phyloP scores from a whole-genome alignment of 2,113 vertebrate species.

The Dicerorhinus sumatrensis region DNA sequence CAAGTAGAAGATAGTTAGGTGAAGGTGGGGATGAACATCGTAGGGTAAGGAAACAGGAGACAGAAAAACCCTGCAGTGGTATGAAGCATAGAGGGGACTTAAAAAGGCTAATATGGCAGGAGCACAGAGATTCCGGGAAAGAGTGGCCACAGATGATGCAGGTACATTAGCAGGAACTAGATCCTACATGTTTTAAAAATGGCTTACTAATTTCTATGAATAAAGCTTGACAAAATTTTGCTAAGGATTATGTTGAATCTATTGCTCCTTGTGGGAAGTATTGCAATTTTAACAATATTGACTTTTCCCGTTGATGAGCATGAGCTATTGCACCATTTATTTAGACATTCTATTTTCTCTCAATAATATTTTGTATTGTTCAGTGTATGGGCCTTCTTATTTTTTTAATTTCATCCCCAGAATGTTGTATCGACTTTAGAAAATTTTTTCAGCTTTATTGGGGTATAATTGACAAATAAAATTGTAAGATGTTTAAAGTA shows the following conservation, averaged over 20 bases:
- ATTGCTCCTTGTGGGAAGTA: background rate
- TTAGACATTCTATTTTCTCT: background rate
- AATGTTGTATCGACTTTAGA: background rate
- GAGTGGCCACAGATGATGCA: background rate
- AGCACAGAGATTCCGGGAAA: background rate
- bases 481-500: background rate
- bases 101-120: background rate
- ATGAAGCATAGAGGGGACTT: background rate
- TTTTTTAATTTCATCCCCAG: background rate
- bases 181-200: background rate
- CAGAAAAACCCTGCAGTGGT: background rate
- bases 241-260: background rate
- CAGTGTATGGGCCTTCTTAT: background rate
- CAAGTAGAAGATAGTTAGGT: background rate
- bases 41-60: background rate
- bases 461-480: background rate
- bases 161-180: background rate
- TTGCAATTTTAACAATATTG: background rate
- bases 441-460: background rate
- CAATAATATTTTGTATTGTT: background rate
- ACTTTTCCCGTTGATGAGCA: background rate
- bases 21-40: background rate
- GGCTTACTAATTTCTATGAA: background rate
- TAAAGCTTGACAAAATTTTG: background rate
- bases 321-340: background rate